Evolutionary conservation across 2,888 invertebrate genomes (phyloP), one percentile per base, ranked within the genome.

Genomic region (Ceriagrion tenellum): DNA sequence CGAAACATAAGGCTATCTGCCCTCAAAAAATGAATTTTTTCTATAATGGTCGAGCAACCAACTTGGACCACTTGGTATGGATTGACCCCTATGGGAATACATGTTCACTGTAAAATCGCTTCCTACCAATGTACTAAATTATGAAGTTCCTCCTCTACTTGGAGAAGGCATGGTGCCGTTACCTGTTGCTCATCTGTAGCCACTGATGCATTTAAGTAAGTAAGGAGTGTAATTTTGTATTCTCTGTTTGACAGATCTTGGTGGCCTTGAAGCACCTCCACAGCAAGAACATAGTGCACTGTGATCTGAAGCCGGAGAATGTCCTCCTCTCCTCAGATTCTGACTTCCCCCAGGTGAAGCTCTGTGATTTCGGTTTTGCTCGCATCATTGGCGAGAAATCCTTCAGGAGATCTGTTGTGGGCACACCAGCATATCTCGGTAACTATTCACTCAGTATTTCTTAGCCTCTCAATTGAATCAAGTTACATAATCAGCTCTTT

Each of bases 351-450:
- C 99, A 99, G 97, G 99, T 99, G 95, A 99, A 99, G 97, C 97
- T 99, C 59, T 99, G 99, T 97, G 99, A 99, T 97, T 99, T 99
- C 97, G 99, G 99, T 93, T 99, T 99, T 97, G 99, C 99, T 16
- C 97, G 99, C 96, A 99, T 99, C 96, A 99, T 99, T 96, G 99
- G 99, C 2, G 99, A 99, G 97, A 99, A 99, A 97, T 99, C 99
- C 95, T 99, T 99, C 97, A 97, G 99, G 12, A 97, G 99, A 96
- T 99, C 99, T 95, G 99, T 99, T 35, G 99, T 99, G 69, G 99
- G 99, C 95, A 99, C 99, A 0, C 99, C 99, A 0, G 99, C 99
- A 0, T 99, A 99, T 97, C 97, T 99, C 95, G 99, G 99, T 99
- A 96, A 97, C 97, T 96, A 8, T 2, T 2, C 47, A 47, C 47